Evolutionary conservation across 2,797 vertebrate species (phyloP), one percentile per base, ranked within the genome.

Genomic region (Poecile montanus): DNA sequence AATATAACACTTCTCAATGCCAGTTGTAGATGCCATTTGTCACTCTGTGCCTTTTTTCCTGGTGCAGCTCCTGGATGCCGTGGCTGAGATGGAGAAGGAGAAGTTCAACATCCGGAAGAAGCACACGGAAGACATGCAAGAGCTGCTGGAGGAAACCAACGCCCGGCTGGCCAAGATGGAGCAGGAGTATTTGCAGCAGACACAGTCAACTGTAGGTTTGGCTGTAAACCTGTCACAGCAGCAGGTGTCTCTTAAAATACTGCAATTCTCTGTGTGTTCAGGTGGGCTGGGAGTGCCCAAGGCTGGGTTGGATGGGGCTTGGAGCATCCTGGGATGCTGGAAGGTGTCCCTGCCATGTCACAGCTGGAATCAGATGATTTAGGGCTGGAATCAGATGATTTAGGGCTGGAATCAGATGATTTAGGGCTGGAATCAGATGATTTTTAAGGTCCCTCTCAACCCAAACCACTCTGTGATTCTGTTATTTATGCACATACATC

Each of bases 51-150:
- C 9, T 78, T 26, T 87, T 48, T 61, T 18, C 7, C 7, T 90
- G 40, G 14, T 80, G 16, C 94, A 99, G 99, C 97, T 99, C 63
- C 99, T 99, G 70, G 97, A 89, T 20, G 96, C 98, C 0, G 95
- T 99, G 68, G 97, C 99, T 3, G 98, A 98, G 93, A 98, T 99
- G 98, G 99, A 99, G 94, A 99, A 98, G 96, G 99, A 99, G 91
- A 99, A 99, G 96, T 98, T 99, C 93, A 98, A 98, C 21, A 91
- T 99, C 92, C 98, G 98, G 93, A 99, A 98, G 97, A 98, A 97
- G 86, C 99, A 99, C 97, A 99, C 98, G 0, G 98, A 98, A 65
- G 98, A 98, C 44, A 99, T 99, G 95, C 99, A 99, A 95, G 97
- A 99, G 32, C 95, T 99, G 95, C 97, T 99, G 67, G 98, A 99